Conservation (phyloP, 2,113 vertebrate species). For the Nothobranchius kuhntae region DNA sequence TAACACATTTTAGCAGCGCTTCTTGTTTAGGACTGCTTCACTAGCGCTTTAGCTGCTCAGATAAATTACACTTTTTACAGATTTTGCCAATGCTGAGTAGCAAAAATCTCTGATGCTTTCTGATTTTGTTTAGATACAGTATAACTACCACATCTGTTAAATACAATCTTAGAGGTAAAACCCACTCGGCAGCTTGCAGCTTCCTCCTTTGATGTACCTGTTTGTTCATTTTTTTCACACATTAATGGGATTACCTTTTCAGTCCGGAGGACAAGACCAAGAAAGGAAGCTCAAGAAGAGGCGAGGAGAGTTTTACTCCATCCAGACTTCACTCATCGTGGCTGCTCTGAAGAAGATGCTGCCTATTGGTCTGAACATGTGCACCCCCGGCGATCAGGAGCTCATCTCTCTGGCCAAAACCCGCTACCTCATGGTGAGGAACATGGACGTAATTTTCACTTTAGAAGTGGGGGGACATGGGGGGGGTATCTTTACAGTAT, state of each 20-base stretch:
- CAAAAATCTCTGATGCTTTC: conserved; percentile 12
- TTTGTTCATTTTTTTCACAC: conserved; percentile 15
- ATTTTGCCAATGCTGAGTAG: conserved; percentile 36
- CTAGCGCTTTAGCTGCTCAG: conserved; percentile 37
- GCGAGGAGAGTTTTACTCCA: conserved; percentile 94
- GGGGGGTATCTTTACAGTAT: too few species aligned
- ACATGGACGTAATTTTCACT: too few species aligned
- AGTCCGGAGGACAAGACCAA: conserved; percentile 97
- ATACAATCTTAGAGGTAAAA: conserved; percentile 9
- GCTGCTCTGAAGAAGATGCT: conserved; percentile 98
- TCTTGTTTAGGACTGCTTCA: conserved; percentile 27
- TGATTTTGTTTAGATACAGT: conserved; percentile 35
- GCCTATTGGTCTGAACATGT: conserved; percentile 98
- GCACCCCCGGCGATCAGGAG: conserved; percentile 96
- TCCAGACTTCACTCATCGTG: conserved; percentile 97
- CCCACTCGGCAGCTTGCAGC: background rate
- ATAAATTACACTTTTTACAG: conserved; percentile 22
- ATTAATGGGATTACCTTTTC: conserved; percentile 43
- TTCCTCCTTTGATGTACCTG: background rate
- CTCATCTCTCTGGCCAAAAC: conserved; percentile 93
- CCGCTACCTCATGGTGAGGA: conserved; percentile 90
- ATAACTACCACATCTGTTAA: background rate
- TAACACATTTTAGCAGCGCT: conserved; percentile 14
- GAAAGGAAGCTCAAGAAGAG: conserved; percentile 95
- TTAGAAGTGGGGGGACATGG: too few species aligned